Evolutionary conservation across 2,888 invertebrate species (phyloP).

Genomic region (Andrena trimmerana): DNA sequence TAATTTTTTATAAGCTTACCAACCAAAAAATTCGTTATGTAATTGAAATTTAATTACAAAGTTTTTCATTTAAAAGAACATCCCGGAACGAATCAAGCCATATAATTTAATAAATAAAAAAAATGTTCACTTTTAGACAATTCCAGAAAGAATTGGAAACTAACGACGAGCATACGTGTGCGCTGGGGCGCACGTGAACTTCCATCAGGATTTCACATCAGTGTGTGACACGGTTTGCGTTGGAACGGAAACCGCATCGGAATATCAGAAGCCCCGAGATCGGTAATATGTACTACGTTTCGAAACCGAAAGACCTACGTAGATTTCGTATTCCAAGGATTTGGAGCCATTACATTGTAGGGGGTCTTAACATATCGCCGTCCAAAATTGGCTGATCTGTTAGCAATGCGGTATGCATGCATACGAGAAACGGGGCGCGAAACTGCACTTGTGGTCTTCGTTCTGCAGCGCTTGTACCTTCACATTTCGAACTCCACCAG

Average conservation of each 20-base stretch:
- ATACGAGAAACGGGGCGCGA: constrained; percentile 68
- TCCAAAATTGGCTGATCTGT: constrained; percentile 75
- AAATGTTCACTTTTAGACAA: background rate
- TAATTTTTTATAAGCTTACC: no score
- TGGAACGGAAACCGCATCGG: constrained; percentile 46
- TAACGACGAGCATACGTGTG: background rate
- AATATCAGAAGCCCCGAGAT: constrained; percentile 52
- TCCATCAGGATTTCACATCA: constrained; percentile 17
- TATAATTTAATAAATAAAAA: no score
- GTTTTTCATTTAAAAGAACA: no score
- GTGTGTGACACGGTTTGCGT: constrained; percentile 31
- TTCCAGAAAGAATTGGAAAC: background rate
- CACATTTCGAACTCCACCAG: constrained; percentile 70
- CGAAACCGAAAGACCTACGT: constrained; percentile 45
- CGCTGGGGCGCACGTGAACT: background rate
- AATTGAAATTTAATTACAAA: no score
- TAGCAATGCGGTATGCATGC: constrained; percentile 73
- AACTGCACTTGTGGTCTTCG: constrained; percentile 71
- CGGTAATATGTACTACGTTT: constrained; percentile 37
- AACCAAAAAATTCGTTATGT: no score
- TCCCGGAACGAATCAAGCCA: no score
- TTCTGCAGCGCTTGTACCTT: constrained; percentile 66
- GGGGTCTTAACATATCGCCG: constrained; percentile 75
- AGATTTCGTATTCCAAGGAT: constrained; percentile 49
- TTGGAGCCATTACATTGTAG: constrained; percentile 69